Percentiles rank a stretch among this genome's conserved stretches.
Conservation (phyloP, 2,113 vertebrate genomes). For the Pseudois nayaur region DNA sequence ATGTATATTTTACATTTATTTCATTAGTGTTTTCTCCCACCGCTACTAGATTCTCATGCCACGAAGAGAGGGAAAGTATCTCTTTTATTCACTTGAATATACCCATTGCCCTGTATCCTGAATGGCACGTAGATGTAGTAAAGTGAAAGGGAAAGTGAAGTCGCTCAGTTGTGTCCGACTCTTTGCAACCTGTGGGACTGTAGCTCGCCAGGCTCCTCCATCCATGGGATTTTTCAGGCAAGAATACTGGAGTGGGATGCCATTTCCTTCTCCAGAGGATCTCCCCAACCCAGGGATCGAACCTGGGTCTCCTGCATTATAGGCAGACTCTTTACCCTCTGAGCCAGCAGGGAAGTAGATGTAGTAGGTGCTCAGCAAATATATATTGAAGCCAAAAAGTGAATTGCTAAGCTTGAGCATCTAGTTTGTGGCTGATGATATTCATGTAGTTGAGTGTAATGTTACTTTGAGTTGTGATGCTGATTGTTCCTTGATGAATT, state of each 20-base stretch:
- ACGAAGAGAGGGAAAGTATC: background rate
- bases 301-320: background rate
- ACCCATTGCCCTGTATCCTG: background rate
- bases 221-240: background rate
- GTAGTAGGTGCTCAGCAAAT: background rate
- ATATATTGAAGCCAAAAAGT: background rate
- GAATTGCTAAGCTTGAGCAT: background rate
- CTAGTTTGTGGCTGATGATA: background rate
- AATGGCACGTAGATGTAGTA: background rate
- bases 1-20: background rate
- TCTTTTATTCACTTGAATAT: background rate
- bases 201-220: fast-evolving
- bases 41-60: background rate
- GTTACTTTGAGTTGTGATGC: background rate
- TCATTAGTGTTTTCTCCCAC: background rate
- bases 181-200: background rate
- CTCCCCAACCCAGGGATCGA: background rate
- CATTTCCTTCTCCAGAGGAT: background rate
- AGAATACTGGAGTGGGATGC: background rate
- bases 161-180: fast-evolving
- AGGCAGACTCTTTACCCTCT: background rate
- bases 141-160: background rate
- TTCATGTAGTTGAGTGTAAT: background rate
- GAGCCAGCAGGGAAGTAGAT: background rate
- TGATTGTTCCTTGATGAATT: background rate